Percentiles rank a stretch among this genome's conserved stretches.
Conservation (phyloP, 2,113 vertebrate genomes). For the Otocyon megalotis region DNA sequence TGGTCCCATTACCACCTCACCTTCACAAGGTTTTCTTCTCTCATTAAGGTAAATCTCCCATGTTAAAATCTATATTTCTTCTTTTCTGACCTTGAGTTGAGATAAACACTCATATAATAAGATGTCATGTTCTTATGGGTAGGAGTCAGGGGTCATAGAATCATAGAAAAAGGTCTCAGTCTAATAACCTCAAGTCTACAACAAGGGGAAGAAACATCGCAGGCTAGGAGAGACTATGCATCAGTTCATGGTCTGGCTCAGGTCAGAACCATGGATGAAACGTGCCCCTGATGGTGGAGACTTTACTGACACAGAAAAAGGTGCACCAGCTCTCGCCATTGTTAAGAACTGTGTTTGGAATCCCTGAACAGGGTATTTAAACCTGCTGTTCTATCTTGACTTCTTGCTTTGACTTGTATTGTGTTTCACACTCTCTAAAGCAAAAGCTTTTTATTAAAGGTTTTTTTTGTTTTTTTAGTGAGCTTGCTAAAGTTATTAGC, state of each 20-base stretch:
- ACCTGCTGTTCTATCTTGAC: not conserved
- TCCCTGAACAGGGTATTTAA: not conserved
- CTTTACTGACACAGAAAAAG: rapidly evolving
- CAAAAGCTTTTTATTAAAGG: not conserved
- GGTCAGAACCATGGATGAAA: not conserved
- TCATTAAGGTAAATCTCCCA: not conserved
- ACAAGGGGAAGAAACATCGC: not conserved
- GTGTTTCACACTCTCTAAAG: not conserved
- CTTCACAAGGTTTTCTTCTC: not conserved
- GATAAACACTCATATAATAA: not conserved
- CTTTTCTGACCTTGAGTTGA: not conserved
- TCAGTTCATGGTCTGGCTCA: not conserved
- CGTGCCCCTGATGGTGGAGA: not conserved
- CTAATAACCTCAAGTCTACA: not conserved
- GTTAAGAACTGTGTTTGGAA: not conserved
- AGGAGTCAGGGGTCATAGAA: not conserved
- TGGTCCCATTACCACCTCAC: not conserved
- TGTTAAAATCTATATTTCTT: not conserved
- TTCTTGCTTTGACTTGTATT: not conserved
- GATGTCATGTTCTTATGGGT: not conserved
- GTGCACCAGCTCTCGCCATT: too few species aligned
- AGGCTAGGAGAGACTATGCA: not conserved
- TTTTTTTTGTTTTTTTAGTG: not conserved
- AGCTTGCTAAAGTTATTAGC: conserved; percentile 1
- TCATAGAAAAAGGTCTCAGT: not conserved